Evolutionary conservation across 2,113 vertebrate genomes (phyloP).

Genomic region (Heterocephalus glaber): DNA sequence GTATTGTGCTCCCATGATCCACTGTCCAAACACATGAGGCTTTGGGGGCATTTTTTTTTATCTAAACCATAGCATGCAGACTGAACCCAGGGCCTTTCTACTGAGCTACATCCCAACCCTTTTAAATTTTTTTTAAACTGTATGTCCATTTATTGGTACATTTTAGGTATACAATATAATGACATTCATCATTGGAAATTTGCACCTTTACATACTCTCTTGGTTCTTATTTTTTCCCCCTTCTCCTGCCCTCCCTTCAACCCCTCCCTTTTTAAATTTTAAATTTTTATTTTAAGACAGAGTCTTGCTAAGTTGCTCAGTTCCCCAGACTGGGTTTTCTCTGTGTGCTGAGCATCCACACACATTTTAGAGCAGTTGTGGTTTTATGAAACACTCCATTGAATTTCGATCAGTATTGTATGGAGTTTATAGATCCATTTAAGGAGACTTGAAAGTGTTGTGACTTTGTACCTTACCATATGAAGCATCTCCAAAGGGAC

Average conservation of each 20-base stretch:
- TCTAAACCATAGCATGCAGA: not conserved
- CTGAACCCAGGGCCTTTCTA: not conserved
- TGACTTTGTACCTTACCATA: not conserved
- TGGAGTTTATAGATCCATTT: too few species aligned
- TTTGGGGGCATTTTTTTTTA: not conserved
- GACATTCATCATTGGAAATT: too few species aligned
- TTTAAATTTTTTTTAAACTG: too few species aligned
- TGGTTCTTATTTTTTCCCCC: not conserved
- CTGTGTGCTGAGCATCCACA: accelerated
- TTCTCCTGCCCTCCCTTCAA: too few species aligned
- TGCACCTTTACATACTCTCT: too few species aligned
- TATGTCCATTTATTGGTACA: too few species aligned
- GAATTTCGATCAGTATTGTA: not conserved
- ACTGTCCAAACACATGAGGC: not conserved
- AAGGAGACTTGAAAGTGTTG: too few species aligned
- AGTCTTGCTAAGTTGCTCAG: not conserved
- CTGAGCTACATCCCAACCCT: not conserved
- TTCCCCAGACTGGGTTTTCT: not conserved
- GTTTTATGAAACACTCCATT: accelerated
- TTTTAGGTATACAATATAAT: too few species aligned
- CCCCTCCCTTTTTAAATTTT: not conserved
- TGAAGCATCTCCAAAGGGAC: too few species aligned
- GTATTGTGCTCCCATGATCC: not conserved
- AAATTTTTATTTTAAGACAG: not conserved
- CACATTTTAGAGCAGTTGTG: accelerated